Evolutionary conservation across 2,888 invertebrate species (phyloP), one percentile per base, ranked within the genome.

Genomic region (Spisula solida): DNA sequence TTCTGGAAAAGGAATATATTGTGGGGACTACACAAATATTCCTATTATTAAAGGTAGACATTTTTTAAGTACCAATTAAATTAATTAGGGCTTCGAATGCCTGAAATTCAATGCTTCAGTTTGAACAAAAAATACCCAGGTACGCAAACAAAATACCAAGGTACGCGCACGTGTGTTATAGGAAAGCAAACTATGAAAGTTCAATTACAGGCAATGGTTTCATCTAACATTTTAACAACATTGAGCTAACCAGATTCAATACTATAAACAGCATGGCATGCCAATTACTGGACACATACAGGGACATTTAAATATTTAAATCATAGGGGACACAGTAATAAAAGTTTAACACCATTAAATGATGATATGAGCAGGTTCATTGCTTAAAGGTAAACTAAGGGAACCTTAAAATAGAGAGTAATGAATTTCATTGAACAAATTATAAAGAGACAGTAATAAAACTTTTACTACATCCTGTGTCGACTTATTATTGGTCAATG

Each of bases 271-370:
- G n/a, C 60, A 25, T n/a, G n/a, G 25, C 60, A 66, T 66, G 60
- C 25, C 60, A 66, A 25, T 66, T 66, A 66, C 25, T n/a, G 5
- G 60, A 66, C 10, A n/a, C 60, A 66, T 66, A 66, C 60, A 66
- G 10, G 25, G 25, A 66, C 5, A 25, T n/a, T 66, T 66, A 66
- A 66, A 66, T n/a, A 66, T n/a, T 66, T 25, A 20, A 66, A 66
- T 25, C 5, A 31, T 18, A 75, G 75, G 34, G 75, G 75, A 75
- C 75, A 75, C 16, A 34, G 75, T 75, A 75, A 75, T 75, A 75
- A 75, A 75, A 75, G 31, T 31, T 75, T 34, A 31, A 34, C 75
- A 75, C 31, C 31, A 31, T 75, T 34, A 34, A 31, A 75, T 75
- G 12, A 31, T 34, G 31, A 75, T 25, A 75, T 34, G 14, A 75